Conservation (phyloP, 2,797 vertebrate species). For the Premnoplex brunnescens region DNA sequence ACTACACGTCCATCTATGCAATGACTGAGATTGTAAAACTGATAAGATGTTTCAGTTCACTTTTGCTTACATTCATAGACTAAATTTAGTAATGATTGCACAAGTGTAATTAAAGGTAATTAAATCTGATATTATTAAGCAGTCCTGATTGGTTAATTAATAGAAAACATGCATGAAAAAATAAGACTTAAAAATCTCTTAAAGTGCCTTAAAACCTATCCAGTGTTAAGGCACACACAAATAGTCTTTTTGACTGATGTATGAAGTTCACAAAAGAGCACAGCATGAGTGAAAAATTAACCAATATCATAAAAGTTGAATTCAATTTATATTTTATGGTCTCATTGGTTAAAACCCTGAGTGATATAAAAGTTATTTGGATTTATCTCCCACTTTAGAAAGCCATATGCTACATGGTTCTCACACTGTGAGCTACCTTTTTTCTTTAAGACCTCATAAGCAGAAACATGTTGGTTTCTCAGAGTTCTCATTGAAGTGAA, state of each 20-base stretch:
- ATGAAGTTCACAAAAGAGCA: background rate
- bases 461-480: background rate
- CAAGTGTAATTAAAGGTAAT: background rate
- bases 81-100: background rate
- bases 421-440: background rate
- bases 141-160: background rate
- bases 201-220: background rate
- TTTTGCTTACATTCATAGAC: background rate
- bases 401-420: background rate
- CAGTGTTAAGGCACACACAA: background rate
- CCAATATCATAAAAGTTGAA: background rate
- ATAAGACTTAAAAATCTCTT: background rate
- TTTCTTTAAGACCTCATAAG: background rate
- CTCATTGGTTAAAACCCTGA: slow-evolving; percentile 3
- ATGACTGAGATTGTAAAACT: background rate
- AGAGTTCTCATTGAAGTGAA: background rate
- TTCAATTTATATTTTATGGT: background rate
- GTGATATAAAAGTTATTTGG: background rate
- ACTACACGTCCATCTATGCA: background rate
- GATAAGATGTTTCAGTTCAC: background rate
- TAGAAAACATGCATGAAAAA: background rate
- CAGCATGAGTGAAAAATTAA: background rate
- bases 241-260: background rate
- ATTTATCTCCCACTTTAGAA: slow-evolving; percentile 14
- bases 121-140: background rate